Base-by-base conservation (phyloP, 1,140 invertebrate species). In the Micrasema minimum region DNA sequence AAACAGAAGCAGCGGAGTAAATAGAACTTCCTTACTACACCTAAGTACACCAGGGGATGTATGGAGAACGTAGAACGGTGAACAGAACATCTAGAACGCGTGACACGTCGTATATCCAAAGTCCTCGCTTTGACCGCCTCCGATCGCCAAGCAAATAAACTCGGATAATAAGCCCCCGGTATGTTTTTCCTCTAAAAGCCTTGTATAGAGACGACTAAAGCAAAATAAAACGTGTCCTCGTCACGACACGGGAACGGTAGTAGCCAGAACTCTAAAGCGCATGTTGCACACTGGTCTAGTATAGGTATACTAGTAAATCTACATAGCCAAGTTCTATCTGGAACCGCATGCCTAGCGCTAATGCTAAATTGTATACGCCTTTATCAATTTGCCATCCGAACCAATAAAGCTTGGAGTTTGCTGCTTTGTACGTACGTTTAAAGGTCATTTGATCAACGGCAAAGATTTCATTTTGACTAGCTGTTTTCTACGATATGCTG, bases 101-200 rank as follows among this genome's bases (percentile, higher is more conserved):
- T 22, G 53, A 41, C 55, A 59, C 37, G 35, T 55, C 51, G 51
- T 55, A 55, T 18, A 41, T 59, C 37, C 31, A 41, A 41, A 59
- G 55, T 41, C 7, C 12, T 35, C 9, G 51, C 55, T 59, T 41
- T 59, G 55, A 59, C 55, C 55, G 38, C 55, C 31, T 59, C 55
- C 35, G 35, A 20, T 59, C 55, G 51, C 51, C 23, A 59, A 20
- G 55, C 61, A 64, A 72, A 72, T 59, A 66, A 41, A 48, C 38
- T 48, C 71, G 59, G 71, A 73, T 73, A 73, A 73, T 69, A 73
- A 43, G 62, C 35, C 62, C 59, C 48, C 55, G 64, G 66, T 69
- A 46, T 72, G 66, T 73, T 69, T 41, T 71, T 37, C 16, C 71
- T 73, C 43, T 72, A 69, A 73, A 73, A 69, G 71, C 66, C 61